phyloP scores from a whole-genome alignment of 2,797 vertebrate genomes.

The Diceros bicornis region DNA sequence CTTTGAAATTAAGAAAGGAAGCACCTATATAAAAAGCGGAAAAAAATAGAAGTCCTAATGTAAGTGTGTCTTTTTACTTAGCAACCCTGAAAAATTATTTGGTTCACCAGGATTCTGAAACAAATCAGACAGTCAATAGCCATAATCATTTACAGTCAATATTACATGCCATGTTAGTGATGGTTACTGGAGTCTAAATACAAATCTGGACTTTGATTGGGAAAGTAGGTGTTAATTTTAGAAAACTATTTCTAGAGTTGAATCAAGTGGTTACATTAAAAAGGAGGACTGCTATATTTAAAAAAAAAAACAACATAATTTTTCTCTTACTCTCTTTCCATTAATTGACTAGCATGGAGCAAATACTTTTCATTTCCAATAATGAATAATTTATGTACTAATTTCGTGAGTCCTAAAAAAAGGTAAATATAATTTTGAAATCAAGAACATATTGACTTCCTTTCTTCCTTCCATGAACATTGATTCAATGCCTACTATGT shows the following conservation, averaged over 20 bases:
- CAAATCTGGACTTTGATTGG: neutral
- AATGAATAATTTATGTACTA: neutral
- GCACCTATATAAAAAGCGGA: conserved; percentile 39
- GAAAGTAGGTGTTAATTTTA: neutral
- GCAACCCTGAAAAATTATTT: conserved; percentile 33
- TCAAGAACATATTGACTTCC: neutral
- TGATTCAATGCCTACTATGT: neutral
- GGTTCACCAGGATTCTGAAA: conserved; percentile 48
- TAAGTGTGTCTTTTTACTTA: conserved; percentile 50
- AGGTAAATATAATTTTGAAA: conserved; percentile 22
- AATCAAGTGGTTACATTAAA: neutral
- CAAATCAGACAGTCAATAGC: neutral
- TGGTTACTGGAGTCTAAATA: neutral
- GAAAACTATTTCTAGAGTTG: conserved; percentile 14
- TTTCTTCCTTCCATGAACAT: neutral
- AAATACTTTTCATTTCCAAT: neutral
- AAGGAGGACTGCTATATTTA: neutral
- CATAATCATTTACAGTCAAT: neutral
- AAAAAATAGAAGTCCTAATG: conserved; percentile 52
- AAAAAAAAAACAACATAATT: neutral
- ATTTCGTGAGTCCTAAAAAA: neutral
- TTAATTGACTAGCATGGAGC: neutral
- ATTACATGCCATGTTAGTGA: neutral
- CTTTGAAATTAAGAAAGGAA: conserved; percentile 76
- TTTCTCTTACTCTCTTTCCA: neutral